phyloP scores from a whole-genome alignment of 2,888 invertebrate genomes.

The Notodonta dromedarius region DNA sequence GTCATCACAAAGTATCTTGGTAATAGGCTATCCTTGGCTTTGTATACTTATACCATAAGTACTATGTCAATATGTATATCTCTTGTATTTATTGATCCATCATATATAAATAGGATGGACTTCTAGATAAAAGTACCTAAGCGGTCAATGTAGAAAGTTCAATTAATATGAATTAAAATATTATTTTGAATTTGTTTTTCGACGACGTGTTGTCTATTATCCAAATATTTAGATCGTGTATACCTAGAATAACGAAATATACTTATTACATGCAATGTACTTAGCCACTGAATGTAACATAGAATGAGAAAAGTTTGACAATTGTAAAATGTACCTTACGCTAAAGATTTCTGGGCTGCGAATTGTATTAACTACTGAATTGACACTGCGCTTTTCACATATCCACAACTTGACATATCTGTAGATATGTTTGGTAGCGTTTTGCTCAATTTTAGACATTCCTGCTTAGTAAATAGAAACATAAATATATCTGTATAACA shows the following conservation, averaged over 20 bases:
- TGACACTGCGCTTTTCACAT: slow-evolving; percentile 26
- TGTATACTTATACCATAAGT: slow-evolving; percentile 5
- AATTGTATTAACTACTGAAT: neutral
- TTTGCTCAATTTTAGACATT: slow-evolving; percentile 70
- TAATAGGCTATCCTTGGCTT: slow-evolving; percentile 19
- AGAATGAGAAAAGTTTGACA: neutral
- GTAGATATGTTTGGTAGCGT: slow-evolving; percentile 34
- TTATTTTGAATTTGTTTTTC: slow-evolving; percentile 14
- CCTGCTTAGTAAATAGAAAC: slow-evolving; percentile 39
- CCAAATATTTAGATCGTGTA: slow-evolving; percentile 17
- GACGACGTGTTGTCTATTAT: slow-evolving; percentile 15
- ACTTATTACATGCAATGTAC: neutral
- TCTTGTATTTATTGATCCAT: slow-evolving; percentile 2
- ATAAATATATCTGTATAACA: slow-evolving; percentile 22
- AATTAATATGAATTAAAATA: slow-evolving; percentile 43
- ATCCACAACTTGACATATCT: slow-evolving; percentile 34
- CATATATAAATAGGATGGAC: slow-evolving; percentile 38
- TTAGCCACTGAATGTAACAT: no score
- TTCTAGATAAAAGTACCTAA: slow-evolving; percentile 42
- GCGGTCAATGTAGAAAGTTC: slow-evolving; percentile 45
- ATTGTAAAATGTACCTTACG: neutral
- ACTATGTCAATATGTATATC: slow-evolving; percentile 8
- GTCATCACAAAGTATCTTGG: slow-evolving; percentile 5
- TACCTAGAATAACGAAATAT: neutral
- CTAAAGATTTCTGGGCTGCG: no score